Percentiles rank a stretch among this genome's conserved stretches.
phyloP scores from a whole-genome alignment of 2,888 invertebrate species.

The Pegoplata infirma region DNA sequence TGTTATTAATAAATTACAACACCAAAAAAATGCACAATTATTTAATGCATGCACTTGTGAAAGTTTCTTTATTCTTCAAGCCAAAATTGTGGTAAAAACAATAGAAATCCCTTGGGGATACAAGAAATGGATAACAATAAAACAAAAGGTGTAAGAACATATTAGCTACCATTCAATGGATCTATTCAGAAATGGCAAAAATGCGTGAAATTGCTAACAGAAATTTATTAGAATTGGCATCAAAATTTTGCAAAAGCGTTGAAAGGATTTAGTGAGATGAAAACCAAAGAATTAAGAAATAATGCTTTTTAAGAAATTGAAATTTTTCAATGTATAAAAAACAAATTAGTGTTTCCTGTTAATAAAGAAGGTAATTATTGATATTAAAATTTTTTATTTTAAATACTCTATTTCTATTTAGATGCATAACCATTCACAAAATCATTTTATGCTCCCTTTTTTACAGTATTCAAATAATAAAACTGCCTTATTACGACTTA shows the following conservation, averaged over 20 bases:
- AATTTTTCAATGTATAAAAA: too few relatives aligned
- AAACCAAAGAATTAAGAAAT: not conserved
- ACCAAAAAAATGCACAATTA: slow-evolving; percentile 21
- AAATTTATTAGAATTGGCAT: not conserved
- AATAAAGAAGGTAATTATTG: not conserved
- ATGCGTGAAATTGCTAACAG: slow-evolving; percentile 29
- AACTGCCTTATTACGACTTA: not conserved
- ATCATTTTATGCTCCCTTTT: not conserved
- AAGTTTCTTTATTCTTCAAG: not conserved
- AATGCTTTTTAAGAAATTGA: too few relatives aligned
- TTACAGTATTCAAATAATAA: not conserved
- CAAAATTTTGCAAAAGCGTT: not conserved
- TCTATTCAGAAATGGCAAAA: slow-evolving; percentile 20
- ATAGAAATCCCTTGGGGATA: slow-evolving; percentile 26
- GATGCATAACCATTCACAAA: too few relatives aligned
- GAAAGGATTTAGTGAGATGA: not conserved
- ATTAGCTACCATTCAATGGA: slow-evolving; percentile 60
- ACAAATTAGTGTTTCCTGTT: too few relatives aligned
- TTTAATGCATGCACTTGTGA: not conserved
- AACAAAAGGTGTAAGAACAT: slow-evolving; percentile 32
- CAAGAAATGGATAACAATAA: not conserved
- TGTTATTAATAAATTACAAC: not conserved
- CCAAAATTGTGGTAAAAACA: slow-evolving; percentile 1
- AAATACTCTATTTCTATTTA: too few relatives aligned
- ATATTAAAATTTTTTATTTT: too few relatives aligned